Evolutionary conservation across 2,113 vertebrate genomes (phyloP).

Genomic region (Dendrocopos noguchii): DNA sequence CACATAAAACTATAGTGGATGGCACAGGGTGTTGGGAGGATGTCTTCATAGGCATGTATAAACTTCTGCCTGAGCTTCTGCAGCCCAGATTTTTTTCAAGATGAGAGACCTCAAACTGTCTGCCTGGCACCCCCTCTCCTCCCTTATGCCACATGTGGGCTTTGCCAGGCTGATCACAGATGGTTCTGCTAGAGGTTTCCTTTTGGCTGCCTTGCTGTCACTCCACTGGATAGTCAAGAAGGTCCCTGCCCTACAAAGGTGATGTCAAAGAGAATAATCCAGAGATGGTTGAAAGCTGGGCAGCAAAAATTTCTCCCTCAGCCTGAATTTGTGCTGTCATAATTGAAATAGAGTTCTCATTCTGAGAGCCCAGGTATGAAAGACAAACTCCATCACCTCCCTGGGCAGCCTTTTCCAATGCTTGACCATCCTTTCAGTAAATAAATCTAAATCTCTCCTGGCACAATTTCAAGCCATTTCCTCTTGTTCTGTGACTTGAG

Average conservation of each 20-base stretch:
- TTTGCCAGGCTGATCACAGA: neutral
- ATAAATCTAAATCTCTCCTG: too few species aligned
- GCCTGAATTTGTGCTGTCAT: neutral
- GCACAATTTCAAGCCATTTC: too few species aligned
- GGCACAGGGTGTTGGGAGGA: neutral
- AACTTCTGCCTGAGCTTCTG: neutral
- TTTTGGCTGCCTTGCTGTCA: neutral
- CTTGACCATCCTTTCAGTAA: too few species aligned
- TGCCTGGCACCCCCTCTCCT: neutral
- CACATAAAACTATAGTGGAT: neutral
- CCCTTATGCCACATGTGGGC: accelerated
- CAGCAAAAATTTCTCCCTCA: neutral
- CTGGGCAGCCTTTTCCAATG: too few species aligned
- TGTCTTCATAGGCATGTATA: neutral
- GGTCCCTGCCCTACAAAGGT: neutral
- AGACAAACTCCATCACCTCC: neutral
- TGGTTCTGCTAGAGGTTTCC: neutral
- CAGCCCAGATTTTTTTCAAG: neutral
- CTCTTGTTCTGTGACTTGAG: too few species aligned
- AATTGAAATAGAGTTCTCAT: neutral
- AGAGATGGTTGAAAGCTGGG: neutral
- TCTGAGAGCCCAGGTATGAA: neutral
- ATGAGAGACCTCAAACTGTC: neutral
- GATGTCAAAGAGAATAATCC: neutral
- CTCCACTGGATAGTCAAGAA: accelerated